Conservation (phyloP, 1,140 invertebrate genomes). For the Anagrus nilaparvatae region DNA sequence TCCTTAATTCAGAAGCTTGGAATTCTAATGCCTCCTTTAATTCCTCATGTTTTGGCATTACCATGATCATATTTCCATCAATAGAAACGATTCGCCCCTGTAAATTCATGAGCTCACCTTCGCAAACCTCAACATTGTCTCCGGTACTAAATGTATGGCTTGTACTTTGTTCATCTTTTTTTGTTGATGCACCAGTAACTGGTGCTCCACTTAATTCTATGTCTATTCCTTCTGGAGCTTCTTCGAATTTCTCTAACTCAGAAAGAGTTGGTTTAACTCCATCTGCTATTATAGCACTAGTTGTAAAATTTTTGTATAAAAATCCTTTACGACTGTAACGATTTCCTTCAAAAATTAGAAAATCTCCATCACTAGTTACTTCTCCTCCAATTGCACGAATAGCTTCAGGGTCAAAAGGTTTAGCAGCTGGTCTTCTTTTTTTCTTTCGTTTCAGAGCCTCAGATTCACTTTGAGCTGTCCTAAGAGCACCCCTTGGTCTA, state of each 20-base stretch:
- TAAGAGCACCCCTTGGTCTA: conserved; percentile 71
- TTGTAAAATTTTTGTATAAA: conserved; percentile 90
- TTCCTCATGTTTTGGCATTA: conserved; percentile 95
- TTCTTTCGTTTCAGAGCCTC: conserved; percentile 79
- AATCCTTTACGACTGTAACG: conserved; percentile 89
- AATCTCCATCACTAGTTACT: conserved; percentile 92
- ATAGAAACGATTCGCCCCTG: conserved; percentile 90
- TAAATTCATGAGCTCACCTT: conserved; percentile 91
- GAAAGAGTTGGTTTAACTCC: conserved; percentile 92
- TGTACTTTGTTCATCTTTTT: conserved; percentile 59
- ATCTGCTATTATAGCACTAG: conserved; percentile 85
- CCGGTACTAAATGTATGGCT: conserved; percentile 87
- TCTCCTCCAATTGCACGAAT: conserved; percentile 91
- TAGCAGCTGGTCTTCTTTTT: conserved; percentile 75
- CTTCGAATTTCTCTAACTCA: conserved; percentile 93
- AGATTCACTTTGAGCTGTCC: conserved; percentile 63
- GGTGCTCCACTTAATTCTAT: conserved; percentile 53
- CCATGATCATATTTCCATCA: conserved; percentile 91
- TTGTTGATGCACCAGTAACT: conserved; percentile 45
- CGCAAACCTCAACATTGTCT: conserved; percentile 89
- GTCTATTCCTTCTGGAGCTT: conserved; percentile 83
- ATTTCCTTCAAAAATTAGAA: conserved; percentile 92
- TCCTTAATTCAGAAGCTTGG: conserved; percentile 81
- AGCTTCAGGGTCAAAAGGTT: conserved; percentile 91
- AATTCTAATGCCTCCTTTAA: conserved; percentile 84